Conservation (phyloP, 2,113 vertebrate genomes). For the Scortum barcoo region DNA sequence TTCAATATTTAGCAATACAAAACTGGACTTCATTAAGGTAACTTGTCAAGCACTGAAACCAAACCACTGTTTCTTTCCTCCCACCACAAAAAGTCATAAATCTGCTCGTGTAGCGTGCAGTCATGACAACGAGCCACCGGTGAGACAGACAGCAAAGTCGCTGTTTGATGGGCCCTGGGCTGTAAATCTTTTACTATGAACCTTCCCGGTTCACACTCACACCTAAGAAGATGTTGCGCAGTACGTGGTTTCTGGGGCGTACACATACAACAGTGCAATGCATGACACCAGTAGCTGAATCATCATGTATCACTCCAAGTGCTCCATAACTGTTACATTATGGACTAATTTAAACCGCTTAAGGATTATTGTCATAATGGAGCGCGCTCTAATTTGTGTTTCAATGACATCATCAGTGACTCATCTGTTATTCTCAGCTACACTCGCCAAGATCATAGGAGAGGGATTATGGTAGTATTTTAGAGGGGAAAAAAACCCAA, state of each 20-base stretch:
- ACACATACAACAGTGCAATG: conserved; percentile 22
- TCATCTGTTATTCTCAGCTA: background rate
- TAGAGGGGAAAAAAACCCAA: background rate
- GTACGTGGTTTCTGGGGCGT: background rate
- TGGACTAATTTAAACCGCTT: conserved; percentile 65
- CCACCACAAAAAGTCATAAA: conserved; percentile 43
- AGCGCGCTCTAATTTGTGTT: conserved; percentile 26
- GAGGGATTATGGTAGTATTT: background rate
- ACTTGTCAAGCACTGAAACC: conserved; percentile 36
- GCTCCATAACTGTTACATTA: conserved; percentile 67
- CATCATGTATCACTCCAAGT: conserved; percentile 45
- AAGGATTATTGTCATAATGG: conserved; percentile 64
- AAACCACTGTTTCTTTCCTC: conserved; percentile 20
- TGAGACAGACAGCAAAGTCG: conserved; percentile 4
- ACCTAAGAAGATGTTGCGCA: background rate
- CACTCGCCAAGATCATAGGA: conserved; percentile 1
- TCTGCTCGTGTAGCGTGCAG: conserved; percentile 36
- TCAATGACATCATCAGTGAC: conserved; percentile 8
- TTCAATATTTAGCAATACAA: conserved; percentile 47
- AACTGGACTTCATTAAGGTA: conserved; percentile 34
- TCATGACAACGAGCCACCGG: conserved; percentile 18
- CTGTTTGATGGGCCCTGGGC: conserved; percentile 34
- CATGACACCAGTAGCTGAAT: conserved; percentile 49
- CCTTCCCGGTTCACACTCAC: background rate
- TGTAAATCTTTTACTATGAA: conserved; percentile 43